These are phyloP conservation scores for Silurus lanzhouensis DNA, from an alignment of 2,797 vertebrate genomes.

Conservation along the genomic window DNA sequence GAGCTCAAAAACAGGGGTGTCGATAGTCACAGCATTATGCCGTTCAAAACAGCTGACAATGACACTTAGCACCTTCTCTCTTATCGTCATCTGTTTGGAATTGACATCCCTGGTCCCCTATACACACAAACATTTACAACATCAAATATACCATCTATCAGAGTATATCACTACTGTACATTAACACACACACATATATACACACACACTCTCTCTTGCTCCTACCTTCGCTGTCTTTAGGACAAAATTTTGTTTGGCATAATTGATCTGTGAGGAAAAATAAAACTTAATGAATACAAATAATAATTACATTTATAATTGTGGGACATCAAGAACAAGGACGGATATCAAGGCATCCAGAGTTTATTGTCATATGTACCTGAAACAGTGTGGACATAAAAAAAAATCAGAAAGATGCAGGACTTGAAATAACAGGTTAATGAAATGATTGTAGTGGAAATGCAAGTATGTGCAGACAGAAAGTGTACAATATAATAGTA, in stretches of 20 bases:
- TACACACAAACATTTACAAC: neutral
- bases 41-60: slow-evolving; percentile 89
- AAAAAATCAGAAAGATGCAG: too few relatives aligned
- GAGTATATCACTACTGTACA: neutral
- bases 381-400: too few relatives aligned
- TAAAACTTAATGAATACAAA: neutral
- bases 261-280: slow-evolving; percentile 79
- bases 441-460: too few relatives aligned
- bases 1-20: slow-evolving; percentile 94
- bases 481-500: neutral
- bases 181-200: neutral
- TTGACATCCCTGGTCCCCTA: slow-evolving; percentile 94
- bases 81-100: slow-evolving; percentile 90
- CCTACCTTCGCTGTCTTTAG: slow-evolving; percentile 96
- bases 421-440: too few relatives aligned
- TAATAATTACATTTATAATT: too few relatives aligned
- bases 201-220: neutral
- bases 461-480: too few relatives aligned
- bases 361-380: too few relatives aligned
- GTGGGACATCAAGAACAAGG: too few relatives aligned
- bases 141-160: neutral
- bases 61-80: slow-evolving; percentile 85
- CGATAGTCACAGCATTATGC: slow-evolving; percentile 94
- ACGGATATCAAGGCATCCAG: too few relatives aligned
- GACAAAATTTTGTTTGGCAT: slow-evolving; percentile 90